Evolutionary conservation across 2,888 invertebrate genomes (phyloP).

Genomic region (Allacma fusca): DNA sequence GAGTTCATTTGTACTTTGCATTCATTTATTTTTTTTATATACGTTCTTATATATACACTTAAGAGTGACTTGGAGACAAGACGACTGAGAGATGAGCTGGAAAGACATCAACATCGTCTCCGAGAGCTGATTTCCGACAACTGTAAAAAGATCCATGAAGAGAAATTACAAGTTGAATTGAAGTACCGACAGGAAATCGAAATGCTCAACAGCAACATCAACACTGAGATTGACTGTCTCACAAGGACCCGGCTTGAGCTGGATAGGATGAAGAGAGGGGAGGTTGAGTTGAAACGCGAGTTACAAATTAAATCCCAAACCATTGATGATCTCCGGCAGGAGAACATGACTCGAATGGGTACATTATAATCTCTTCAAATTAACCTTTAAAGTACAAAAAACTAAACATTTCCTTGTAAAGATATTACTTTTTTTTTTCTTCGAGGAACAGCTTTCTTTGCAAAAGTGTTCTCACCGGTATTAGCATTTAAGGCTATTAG

Average conservation of each 20-base stretch:
- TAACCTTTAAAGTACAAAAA: too few species aligned
- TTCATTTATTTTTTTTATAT: not conserved
- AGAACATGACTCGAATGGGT: constrained; percentile 78
- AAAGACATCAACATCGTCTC: constrained; percentile 77
- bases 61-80: constrained; percentile 79
- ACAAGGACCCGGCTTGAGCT: constrained; percentile 77
- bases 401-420: too few species aligned
- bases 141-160: constrained; percentile 67
- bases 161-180: constrained; percentile 70
- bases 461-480: not conserved
- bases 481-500: not conserved
- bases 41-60: not conserved
- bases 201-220: constrained; percentile 79
- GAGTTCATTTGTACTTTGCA: not conserved
- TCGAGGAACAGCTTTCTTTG: too few species aligned
- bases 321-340: constrained; percentile 81
- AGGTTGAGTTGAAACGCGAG: constrained; percentile 79
- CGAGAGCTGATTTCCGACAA: constrained; percentile 80
- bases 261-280: constrained; percentile 80
- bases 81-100: constrained; percentile 78
- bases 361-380: constrained; percentile 17
- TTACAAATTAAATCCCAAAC: constrained; percentile 77
- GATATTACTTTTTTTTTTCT: too few species aligned
- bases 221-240: constrained; percentile 81
- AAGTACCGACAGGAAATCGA: constrained; percentile 79